Evolutionary conservation across 2,113 vertebrate species (phyloP), one percentile per base, ranked within the genome.

Genomic region (Colius striatus): DNA sequence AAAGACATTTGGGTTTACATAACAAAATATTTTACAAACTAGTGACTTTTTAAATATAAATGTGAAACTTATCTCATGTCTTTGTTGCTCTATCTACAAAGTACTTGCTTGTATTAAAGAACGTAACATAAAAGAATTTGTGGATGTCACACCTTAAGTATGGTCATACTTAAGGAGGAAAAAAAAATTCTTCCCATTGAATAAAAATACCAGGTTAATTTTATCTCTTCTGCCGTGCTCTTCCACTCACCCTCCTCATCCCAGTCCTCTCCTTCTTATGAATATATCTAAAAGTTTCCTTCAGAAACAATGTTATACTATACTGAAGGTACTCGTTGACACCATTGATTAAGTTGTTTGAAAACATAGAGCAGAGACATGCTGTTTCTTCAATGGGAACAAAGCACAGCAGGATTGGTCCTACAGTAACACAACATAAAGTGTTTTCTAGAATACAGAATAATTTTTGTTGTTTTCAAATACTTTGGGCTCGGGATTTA

Each of bases 211-310:
- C 18, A 41, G 6, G 75, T 47, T n/a, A 43, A 41, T 62, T 71
- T 71, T 70, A 2, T 73, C 36, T 43, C 7, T 30, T 41, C 38
- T 41, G 38, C 38, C 38, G 9, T 41, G 38, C 13, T 20, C 3
- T 16, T 19, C 30, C 16, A 43, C 9, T 63, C 18, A 5, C 27
- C 19, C 29, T n/a, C 41, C 26, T 10, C 13, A 13, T 32, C 20
- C 23, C 8, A 5, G 60, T 12, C 3, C 0, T 4, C 47, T 8
- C 0, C 4, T 19, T 38, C 51, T 62, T 29, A 60, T 2, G 9
- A 57, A 11, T 25, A 5, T 14, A 30, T 16, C 51, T 26, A n/a
- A 62, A 41, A 13, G 9, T 47, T 70, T 41, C 15, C 12, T 70
- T 66, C 27, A 78, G 30, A 74, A 94, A 30, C 2, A 16, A 29